phyloP scores from a whole-genome alignment of 2,888 invertebrate genomes.

The Cephalotes varians region DNA sequence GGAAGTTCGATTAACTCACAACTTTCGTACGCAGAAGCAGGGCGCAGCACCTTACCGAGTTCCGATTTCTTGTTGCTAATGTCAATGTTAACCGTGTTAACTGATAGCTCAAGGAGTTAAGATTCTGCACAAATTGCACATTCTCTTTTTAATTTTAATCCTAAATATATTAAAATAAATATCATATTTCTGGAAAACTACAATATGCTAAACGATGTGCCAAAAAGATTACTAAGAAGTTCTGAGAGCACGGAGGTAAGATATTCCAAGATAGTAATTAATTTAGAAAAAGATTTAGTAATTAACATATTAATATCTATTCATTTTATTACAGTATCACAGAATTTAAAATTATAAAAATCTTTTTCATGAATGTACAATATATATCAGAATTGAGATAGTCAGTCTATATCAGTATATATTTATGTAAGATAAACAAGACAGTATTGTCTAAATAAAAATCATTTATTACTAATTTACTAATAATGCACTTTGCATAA shows the following conservation, averaged over 20 bases:
- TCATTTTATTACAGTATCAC: too few relatives aligned
- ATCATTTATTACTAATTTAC: too few relatives aligned
- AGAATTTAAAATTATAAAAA: too few relatives aligned
- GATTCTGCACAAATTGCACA: neutral
- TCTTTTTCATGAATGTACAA: too few relatives aligned
- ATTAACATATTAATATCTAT: too few relatives aligned
- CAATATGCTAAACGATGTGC: conserved; percentile 73
- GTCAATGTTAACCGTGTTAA: too few relatives aligned
- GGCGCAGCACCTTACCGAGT: neutral
- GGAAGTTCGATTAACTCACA: neutral
- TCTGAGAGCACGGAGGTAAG: conserved; percentile 75
- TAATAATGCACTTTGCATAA: too few relatives aligned
- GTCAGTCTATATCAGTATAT: too few relatives aligned
- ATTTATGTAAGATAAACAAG: too few relatives aligned
- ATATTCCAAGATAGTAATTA: neutral
- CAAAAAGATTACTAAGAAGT: conserved; percentile 68
- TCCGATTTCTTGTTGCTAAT: neutral
- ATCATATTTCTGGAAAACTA: neutral
- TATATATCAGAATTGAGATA: too few relatives aligned
- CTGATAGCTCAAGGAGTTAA: neutral
- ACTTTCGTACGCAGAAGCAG: neutral
- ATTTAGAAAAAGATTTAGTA: too few relatives aligned
- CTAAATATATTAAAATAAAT: neutral
- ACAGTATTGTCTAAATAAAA: too few relatives aligned
- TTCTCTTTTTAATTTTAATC: neutral